Percentiles rank a stretch among this genome's conserved stretches.
Evolutionary conservation across 2,888 invertebrate genomes (phyloP).

Genomic region (Meteorus colon): DNA sequence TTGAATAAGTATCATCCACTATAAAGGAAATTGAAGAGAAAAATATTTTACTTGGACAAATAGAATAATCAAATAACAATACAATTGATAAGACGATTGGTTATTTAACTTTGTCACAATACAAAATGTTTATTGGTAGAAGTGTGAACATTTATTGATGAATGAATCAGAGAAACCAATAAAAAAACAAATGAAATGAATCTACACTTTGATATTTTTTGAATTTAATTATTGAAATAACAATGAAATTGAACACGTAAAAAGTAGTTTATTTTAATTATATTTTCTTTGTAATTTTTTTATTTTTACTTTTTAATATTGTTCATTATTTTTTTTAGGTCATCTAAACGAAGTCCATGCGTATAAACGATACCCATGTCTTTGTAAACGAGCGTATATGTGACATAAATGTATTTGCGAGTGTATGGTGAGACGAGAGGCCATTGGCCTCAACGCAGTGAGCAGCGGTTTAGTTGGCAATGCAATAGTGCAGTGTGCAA

Average conservation of each 20-base stretch:
- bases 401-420: slow-evolving; percentile 11
- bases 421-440: slow-evolving; percentile 50
- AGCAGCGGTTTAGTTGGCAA: slow-evolving; percentile 42
- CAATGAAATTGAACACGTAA: too few relatives aligned
- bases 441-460: slow-evolving; percentile 56
- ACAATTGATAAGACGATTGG: neutral
- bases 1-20: neutral
- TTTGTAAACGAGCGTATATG: neutral
- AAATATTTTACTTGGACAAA: neutral
- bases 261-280: too few relatives aligned
- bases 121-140: neutral
- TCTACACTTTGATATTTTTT: neutral
- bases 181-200: neutral
- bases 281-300: neutral
- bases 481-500: slow-evolving; percentile 67
- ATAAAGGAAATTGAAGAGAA: too few relatives aligned
- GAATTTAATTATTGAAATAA: neutral
- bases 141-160: neutral
- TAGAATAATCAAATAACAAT: neutral
- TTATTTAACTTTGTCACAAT: neutral
- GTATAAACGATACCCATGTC: slow-evolving; percentile 16
- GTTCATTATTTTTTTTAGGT: slow-evolving; percentile 18
- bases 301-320: neutral
- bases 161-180: neutral
- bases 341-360: slow-evolving; percentile 3